Evolutionary conservation across 2,113 vertebrate species (phyloP).

Genomic region (Isichthys henryi): DNA sequence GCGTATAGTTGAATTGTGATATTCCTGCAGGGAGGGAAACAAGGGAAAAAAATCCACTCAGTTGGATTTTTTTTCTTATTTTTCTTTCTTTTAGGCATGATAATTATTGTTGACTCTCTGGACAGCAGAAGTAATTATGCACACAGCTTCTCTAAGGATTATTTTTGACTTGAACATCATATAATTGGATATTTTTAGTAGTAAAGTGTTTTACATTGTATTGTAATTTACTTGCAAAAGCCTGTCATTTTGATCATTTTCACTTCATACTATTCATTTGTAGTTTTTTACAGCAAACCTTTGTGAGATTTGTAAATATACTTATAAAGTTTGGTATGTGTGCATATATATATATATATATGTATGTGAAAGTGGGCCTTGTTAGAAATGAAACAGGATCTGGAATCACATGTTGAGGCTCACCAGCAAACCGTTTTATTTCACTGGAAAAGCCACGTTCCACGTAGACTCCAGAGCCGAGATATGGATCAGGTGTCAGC

Average conservation of each 20-base stretch:
- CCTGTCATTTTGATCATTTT: background rate
- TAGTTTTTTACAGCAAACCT: background rate
- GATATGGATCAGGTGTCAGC: background rate
- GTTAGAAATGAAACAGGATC: background rate
- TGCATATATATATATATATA: background rate
- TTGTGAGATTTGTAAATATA: background rate
- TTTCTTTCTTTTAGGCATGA: constrained; percentile 10
- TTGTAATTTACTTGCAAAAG: background rate
- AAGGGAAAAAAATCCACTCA: background rate
- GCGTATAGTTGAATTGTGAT: background rate
- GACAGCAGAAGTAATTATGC: background rate
- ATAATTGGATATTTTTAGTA: constrained; percentile 10
- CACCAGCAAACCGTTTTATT: background rate
- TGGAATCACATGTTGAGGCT: background rate
- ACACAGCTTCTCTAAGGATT: background rate
- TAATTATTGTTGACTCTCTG: constrained; percentile 11
- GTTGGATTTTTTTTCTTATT: background rate
- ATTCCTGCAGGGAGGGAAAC: background rate
- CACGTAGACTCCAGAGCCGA: background rate
- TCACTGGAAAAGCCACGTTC: background rate
- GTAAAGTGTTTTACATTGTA: background rate
- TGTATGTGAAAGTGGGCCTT: background rate
- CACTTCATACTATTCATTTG: background rate
- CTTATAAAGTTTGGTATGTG: background rate
- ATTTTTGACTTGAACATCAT: constrained; percentile 7